Evolutionary conservation across 2,797 vertebrate genomes (phyloP), one percentile per base, ranked within the genome.

Genomic region (Miichthys miiuy): DNA sequence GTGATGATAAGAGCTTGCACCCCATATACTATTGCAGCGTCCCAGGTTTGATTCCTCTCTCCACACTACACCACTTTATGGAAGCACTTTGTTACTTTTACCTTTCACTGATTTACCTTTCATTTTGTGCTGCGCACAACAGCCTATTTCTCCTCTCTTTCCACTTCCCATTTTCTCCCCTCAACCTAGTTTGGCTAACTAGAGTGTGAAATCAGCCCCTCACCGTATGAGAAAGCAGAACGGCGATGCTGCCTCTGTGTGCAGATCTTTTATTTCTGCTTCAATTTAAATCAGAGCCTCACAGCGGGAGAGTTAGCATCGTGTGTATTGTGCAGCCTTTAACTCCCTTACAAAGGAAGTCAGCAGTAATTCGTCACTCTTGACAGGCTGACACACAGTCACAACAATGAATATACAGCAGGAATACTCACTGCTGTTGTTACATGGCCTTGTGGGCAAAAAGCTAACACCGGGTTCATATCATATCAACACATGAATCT

Each of bases 141-240:
- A 80, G 4, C 50, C 20, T 30, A 9, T 65, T 21, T 55, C 16
- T 67, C 14, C 47, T 57, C 13, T 64, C 7, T 55, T 11, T 51
- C 17, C 41, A 6, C 41, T 52, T 81, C 60, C n/a, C 14, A 3
- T 60, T 68, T 55, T n/a, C 47, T 65, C 30, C 57, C 9, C 4
- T 79, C 51, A 57, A 27, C 27, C 58, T 65, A 42, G 51, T 82
- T 80, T 68, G 52, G 65, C 67, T 79, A 90, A 89, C 51, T 87
- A 55, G 81, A 91, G 83, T 90, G 83, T 84, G 79, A 91, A 90
- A 92, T 91, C 86, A 21, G 74, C n/a, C 69, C 23, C 72, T 68
- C 38, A 66, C 69, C 71, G 64, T 13, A 25, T 11, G 34, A 62
- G 72, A 62, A 83, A 81, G 79, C 76, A 21, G 61, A 81, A 62